phyloP scores from a whole-genome alignment of 2,888 invertebrate species.

The Cryptophagus acutangulus region DNA sequence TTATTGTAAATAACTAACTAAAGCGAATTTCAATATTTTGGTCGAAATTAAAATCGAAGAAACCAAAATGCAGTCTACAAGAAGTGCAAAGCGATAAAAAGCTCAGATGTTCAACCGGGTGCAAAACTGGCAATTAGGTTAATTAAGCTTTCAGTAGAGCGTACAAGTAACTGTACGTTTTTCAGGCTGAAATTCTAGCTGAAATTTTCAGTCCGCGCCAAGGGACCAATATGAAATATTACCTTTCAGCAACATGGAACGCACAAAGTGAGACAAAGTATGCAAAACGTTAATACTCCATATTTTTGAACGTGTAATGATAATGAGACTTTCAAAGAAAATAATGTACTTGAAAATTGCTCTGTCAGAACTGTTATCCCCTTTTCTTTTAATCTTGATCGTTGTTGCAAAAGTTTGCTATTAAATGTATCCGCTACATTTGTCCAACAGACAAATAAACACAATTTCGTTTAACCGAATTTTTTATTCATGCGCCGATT shows the following conservation, averaged over 20 bases:
- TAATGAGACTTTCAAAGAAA: conserved; percentile 22
- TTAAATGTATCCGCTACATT: neutral
- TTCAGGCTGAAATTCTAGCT: conserved; percentile 23
- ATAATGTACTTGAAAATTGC: conserved; percentile 24
- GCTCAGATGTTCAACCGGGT: conserved; percentile 26
- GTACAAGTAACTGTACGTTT: conserved; percentile 27
- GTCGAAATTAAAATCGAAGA: too few relatives aligned
- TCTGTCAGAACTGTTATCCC: conserved; percentile 22
- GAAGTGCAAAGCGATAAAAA: conserved; percentile 28
- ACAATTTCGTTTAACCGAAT: too few relatives aligned
- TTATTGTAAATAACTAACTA: conserved; percentile 13
- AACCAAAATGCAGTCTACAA: conserved; percentile 21
- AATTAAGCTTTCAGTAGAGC: conserved; percentile 29
- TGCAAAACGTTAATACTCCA: conserved; percentile 22
- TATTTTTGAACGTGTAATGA: conserved; percentile 22
- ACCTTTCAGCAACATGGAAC: conserved; percentile 25
- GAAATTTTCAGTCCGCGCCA: conserved; percentile 26
- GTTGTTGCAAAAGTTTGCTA: neutral
- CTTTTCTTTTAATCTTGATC: too few relatives aligned
- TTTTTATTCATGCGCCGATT: too few relatives aligned
- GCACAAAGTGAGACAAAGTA: conserved; percentile 26
- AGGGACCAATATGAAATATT: conserved; percentile 30
- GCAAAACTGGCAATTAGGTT: conserved; percentile 33
- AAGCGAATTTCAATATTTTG: too few relatives aligned
- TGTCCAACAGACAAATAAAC: too few relatives aligned